Base-by-base conservation (phyloP, 2,888 invertebrate genomes). In the Neoascia interrupta region DNA sequence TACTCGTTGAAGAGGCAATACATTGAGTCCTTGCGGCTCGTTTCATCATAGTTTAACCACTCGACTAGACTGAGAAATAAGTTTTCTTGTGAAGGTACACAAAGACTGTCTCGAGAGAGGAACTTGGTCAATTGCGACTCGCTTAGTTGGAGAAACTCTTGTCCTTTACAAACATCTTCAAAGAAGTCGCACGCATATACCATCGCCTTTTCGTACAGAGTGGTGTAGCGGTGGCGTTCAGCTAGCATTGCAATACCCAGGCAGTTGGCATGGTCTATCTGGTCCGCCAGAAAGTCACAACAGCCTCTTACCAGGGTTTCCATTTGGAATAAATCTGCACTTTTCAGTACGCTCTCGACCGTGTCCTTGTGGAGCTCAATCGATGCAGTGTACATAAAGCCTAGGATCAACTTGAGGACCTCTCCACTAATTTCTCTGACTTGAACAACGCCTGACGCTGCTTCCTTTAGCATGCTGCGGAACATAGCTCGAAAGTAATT, bases 401-500 rank as follows among this genome's bases (percentile, higher is more conserved):
- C 23, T 1, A 68, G 34, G 1, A 58, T 23, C 3, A 13, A 23
- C 8, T 58, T n/a, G 1, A 68, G 15, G 1, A 47, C n/a, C 0
- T 28, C 6, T 8, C 58, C 58, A 39, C 58, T 49, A 4, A 58
- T 23, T 5, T 49, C 3, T 3, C 10, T 21, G 13, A 68, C 11
- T 13, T 21, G 16, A 1, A 58, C 58, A 3, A 49, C 15, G 1
- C 1, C 8, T 8, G 34, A 18, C 5, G 19, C 26, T 6, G 53
- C n/a, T 4, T 49, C 28, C 26, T 49, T 39, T 1, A n/a, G 2
- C 5, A 49, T 28, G 4, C 47, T 49, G 2, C 31, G 10, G 11
- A 68, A 68, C 58, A 68, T 68, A 11, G 8, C 23, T n/a, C 15
- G 6, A 11, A 68, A 68, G 19, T 49, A 58, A 8, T 58, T 39